Base-by-base conservation (phyloP, 2,797 vertebrate species). In the Lepus oiostolus region DNA sequence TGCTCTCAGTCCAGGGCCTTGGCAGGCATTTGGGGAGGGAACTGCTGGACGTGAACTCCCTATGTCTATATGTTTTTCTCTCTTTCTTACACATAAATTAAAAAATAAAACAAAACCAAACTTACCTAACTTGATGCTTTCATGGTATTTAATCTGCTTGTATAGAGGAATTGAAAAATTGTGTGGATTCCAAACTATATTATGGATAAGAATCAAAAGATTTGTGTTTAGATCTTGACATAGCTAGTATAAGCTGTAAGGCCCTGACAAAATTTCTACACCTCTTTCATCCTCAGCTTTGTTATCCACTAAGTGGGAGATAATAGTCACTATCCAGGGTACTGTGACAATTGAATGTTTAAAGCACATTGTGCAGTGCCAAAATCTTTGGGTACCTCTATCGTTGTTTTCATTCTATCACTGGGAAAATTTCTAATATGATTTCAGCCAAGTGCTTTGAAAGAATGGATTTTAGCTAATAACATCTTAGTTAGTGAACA, bases 361-460 rank as follows among this genome's bases (percentile, higher is more conserved):
- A 21, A 38, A 77, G 8, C 38, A 63, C 11, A 71, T 9, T 5
- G 50, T 22, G 30, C 32, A 71, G 54, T 7, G 14, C 28, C 24
- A 24, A 10, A 77, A 77, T 52, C 30, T 67, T 6, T 7, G 4
- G 28, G 0, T 17, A 0, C 62, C 38, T 85, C 83, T 30, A 52
- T 68, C 38, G 63, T 22, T 63, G 3, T 38, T 26, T 89, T 84
- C 74, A 63, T 85, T 82, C 17, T 60, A 21, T 52, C 16, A 47
- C n/a, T 74, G 65, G 38, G 75, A 35, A 85, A 67, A n/a, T 28
- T 74, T 83, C 87, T 77, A 76, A 17, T 70, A 13, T 71, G 7
- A 87, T 70, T 82, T 67, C 81, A 85, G 52, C 92, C 60, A 95
- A 68, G 21, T 75, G 19, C 22, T 88, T 91, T 94, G 17, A 85